phyloP scores from a whole-genome alignment of 2,113 vertebrate genomes.

The Myotis brandtii region DNA sequence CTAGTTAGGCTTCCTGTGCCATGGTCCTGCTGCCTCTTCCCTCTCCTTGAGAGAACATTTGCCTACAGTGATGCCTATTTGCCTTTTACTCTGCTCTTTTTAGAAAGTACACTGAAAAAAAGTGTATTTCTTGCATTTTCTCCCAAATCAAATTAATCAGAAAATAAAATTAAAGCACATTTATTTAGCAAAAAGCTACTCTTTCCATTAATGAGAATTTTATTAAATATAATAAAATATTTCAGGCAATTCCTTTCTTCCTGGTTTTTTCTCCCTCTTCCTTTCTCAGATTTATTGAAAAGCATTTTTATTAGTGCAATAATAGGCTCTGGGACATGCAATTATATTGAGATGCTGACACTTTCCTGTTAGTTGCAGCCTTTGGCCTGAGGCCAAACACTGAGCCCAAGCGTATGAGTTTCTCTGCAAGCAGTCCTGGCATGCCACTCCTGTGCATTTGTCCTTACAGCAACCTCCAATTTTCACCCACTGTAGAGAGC shows the following conservation, averaged over 20 bases:
- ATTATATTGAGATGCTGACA: conserved; percentile 85
- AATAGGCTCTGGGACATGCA: conserved; percentile 83
- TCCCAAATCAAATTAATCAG: conserved; percentile 80
- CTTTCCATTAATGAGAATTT: conserved; percentile 81
- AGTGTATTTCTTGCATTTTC: conserved; percentile 62
- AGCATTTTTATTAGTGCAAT: conserved; percentile 84
- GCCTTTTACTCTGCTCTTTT: conserved; percentile 60
- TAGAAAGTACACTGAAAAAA: conserved; percentile 57
- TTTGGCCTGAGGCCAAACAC: conserved; percentile 84
- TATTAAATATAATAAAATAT: conserved; percentile 84
- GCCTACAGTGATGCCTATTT: conserved; percentile 1
- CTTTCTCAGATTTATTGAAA: conserved; percentile 82
- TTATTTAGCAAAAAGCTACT: conserved; percentile 80
- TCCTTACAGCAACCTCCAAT: conserved; percentile 67
- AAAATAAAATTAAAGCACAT: conserved; percentile 82
- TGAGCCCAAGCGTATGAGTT: conserved; percentile 64
- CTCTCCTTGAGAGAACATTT: conserved; percentile 61
- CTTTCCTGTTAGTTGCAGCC: conserved; percentile 83
- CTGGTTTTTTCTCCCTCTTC: conserved; percentile 57
- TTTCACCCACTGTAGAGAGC: conserved; percentile 4
- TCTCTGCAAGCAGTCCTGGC: conserved; percentile 59
- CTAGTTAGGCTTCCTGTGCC: neutral
- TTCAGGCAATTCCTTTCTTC: conserved; percentile 80
- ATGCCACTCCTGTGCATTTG: conserved; percentile 27
- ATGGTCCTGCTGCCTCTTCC: neutral